A percentile compares a stretch with the other conserved stretches of the same genome.
Evolutionary conservation across 2,113 vertebrate genomes (phyloP).

Genomic region (Scytalopus superciliaris): DNA sequence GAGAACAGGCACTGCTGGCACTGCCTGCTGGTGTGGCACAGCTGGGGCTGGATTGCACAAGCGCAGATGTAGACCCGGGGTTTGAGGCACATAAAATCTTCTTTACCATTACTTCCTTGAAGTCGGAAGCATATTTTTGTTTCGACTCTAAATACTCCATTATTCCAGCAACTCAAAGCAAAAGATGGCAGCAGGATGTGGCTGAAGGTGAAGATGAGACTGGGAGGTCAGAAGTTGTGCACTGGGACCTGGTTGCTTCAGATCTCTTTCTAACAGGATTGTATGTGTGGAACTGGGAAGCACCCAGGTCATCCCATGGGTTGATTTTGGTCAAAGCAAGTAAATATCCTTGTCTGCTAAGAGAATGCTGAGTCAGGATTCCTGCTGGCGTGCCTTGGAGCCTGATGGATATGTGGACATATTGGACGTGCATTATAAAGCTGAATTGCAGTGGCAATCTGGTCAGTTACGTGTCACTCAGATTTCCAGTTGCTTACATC

Average conservation of each 20-base stretch:
- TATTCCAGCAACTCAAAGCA: background rate
- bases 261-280: background rate
- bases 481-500: background rate
- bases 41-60: background rate
- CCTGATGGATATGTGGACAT: background rate
- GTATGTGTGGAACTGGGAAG: background rate
- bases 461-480: background rate
- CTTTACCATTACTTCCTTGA: conserved; percentile 10
- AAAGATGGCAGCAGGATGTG: background rate
- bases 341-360: background rate
- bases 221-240: background rate
- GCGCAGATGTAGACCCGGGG: accelerated
- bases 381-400: background rate
- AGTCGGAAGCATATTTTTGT: conserved; percentile 28
- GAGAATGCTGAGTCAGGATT: background rate
- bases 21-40: background rate
- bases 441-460: background rate
- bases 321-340: background rate
- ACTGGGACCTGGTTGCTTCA: background rate
- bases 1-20: background rate
- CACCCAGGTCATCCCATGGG: background rate
- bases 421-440: accelerated
- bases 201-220: background rate
- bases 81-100: conserved; percentile 60
- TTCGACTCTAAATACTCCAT: background rate